Conservation (phyloP, 2,888 invertebrate species). For the Aporophyla lueneburgensis region DNA sequence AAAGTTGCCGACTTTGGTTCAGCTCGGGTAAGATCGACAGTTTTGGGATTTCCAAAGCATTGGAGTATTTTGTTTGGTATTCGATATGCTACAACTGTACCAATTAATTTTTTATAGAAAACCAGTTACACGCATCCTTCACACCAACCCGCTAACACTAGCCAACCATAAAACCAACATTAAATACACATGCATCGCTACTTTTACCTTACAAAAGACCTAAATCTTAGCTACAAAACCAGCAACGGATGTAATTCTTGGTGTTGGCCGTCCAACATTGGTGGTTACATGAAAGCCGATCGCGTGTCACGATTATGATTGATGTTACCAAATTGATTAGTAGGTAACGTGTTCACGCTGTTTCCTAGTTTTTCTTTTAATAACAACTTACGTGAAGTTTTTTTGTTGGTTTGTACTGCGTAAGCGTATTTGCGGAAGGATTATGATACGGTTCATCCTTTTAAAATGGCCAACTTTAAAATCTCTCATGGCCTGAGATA, state of each 20-base stretch:
- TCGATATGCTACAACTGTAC: neutral
- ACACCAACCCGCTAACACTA: slow-evolving; percentile 1
- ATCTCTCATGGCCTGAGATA: neutral
- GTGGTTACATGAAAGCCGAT: slow-evolving; percentile 56
- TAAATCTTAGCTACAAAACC: neutral
- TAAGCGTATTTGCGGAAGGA: slow-evolving; percentile 56
- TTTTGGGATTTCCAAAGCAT: neutral
- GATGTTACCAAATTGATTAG: slow-evolving; percentile 70
- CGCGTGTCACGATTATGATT: slow-evolving; percentile 66
- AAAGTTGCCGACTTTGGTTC: slow-evolving; percentile 4
- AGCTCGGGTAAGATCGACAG: neutral
- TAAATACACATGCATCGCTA: slow-evolving; percentile 4
- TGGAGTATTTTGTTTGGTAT: neutral
- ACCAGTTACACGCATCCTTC: slow-evolving; percentile 23
- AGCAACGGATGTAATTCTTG: slow-evolving; percentile 1
- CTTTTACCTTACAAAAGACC: neutral
- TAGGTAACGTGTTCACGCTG: slow-evolving; percentile 51
- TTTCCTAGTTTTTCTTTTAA: slow-evolving; percentile 68
- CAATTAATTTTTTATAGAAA: slow-evolving; percentile 14
- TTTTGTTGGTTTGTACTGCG: slow-evolving; percentile 49
- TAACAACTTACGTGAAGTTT: slow-evolving; percentile 58
- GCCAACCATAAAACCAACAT: neutral
- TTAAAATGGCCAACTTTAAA: neutral
- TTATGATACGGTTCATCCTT: slow-evolving; percentile 21
- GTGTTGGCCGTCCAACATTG: slow-evolving; percentile 34